Evolutionary conservation across 1,140 invertebrate species (phyloP), one percentile per base, ranked within the genome.

Genomic region (Halyomorpha halys): DNA sequence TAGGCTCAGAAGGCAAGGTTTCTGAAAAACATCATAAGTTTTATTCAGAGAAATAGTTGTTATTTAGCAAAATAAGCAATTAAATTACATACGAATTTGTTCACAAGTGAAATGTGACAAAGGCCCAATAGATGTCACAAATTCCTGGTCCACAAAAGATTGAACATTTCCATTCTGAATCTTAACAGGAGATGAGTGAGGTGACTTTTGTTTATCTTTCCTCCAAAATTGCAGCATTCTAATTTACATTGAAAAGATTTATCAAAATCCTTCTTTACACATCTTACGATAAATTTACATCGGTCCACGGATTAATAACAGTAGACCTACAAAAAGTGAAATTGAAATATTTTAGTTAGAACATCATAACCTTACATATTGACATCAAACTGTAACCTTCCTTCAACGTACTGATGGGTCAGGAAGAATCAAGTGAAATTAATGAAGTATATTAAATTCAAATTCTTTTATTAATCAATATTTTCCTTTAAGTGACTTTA

Each of bases 181-280:
- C 30, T 67, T 67, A 25, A 25, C 30, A 18, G 61, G 61, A 15
- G 61, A 59, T 16, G 59, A 47, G 23, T 63, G 39, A 62, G 59
- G 44, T 8, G 47, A 54, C 30, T 66, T 63, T 30, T 62, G 51
- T 63, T 66, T 67, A 11, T 59, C 60, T 44, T 67, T 67, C 44
- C 61, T 67, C 62, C 62, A 67, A 67, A 67, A 67, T 27, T 67
- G 66, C 23, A 67, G 63, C 66, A 67, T 67, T 49, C 11, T 63
- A 63, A 63, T 45, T 25, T 63, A 53, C 25, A 44, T 16, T 30
- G 27, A 60, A 13, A 39, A 44, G 27, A 15, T n/a, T 39, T 44
- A 56, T 56, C 14, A 13, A 56, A 16, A 39, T 39, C 34, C 34
- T 39, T 39, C 34, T 39, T 39, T 39, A 39, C 34, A 39, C 11